A percentile compares a stretch with the other conserved stretches of the same genome.
Evolutionary conservation across 2,113 vertebrate species (phyloP).

Genomic region (Psilopogon haemacephalus): DNA sequence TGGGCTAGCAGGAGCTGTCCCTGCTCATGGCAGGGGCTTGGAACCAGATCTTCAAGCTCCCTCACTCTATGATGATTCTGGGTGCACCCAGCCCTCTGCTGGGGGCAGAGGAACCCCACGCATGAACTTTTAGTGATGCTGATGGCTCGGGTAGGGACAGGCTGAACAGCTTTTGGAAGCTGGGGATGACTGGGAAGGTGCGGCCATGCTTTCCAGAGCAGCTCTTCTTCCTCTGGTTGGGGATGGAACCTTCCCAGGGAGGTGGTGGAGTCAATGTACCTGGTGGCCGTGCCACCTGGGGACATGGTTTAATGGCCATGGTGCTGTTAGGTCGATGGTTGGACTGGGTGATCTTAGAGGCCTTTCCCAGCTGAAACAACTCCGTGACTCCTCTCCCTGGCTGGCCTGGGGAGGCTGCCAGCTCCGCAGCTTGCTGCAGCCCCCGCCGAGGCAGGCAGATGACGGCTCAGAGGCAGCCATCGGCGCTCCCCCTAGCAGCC

Average conservation of each 20-base stretch:
- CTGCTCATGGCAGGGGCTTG: no score
- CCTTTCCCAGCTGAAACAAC: no score
- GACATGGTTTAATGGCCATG: no score
- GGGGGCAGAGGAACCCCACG: rapidly evolving
- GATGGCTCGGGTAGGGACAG: background rate
- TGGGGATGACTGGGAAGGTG: background rate
- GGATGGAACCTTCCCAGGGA: background rate
- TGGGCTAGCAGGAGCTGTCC: no score
- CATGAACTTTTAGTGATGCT: rapidly evolving
- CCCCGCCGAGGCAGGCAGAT: background rate
- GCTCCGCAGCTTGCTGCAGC: slow-evolving; percentile 17
- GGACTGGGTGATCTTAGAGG: no score
- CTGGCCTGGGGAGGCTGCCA: slow-evolving; percentile 34
- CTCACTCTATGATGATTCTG: no score
- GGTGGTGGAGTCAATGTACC: no score
- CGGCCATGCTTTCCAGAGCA: background rate
- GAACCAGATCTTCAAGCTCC: no score
- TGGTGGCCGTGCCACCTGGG: no score
- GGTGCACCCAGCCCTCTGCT: background rate
- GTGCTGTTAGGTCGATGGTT: no score
- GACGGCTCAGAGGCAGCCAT: background rate
- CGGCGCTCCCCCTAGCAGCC: slow-evolving; percentile 54
- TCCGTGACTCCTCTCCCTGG: background rate
- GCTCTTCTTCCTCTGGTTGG: rapidly evolving
- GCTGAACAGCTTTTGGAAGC: background rate